A percentile compares a stretch with the other conserved stretches of the same genome.
phyloP scores from a whole-genome alignment of 53 echinoderm and acorn worm species.

The Hippasteria phrygiana region DNA sequence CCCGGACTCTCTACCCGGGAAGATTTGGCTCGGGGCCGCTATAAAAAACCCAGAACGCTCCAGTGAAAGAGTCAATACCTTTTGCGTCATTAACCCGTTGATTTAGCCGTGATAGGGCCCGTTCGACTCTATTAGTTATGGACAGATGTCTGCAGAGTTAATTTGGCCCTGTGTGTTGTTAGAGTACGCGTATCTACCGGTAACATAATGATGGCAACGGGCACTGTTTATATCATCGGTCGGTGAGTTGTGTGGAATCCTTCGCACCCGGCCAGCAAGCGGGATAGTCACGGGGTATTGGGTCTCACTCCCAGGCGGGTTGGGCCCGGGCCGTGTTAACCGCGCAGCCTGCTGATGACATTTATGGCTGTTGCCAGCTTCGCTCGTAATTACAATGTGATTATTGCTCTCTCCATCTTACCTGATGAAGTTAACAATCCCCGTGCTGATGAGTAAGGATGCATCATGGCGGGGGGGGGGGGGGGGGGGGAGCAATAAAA shows the following conservation, averaged over 20 bases:
- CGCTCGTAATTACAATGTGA: constrained; percentile 38
- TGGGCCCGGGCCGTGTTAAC: constrained; percentile 24
- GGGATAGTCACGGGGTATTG: constrained; percentile 49
- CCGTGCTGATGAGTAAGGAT: constrained; percentile 15
- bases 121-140: constrained; percentile 66
- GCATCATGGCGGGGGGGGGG: constrained; percentile 13
- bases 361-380: constrained; percentile 47
- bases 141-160: constrained; percentile 65
- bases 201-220: background rate
- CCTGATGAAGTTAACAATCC: constrained; percentile 67
- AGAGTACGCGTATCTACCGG: background rate
- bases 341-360: constrained; percentile 37
- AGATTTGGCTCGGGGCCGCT: background rate
- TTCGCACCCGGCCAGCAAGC: background rate
- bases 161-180: constrained; percentile 24
- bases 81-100: constrained; percentile 63
- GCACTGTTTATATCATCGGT: constrained; percentile 19
- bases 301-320: constrained; percentile 47
- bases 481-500: too few relatives aligned
- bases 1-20: background rate
- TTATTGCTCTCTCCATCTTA: constrained; percentile 31
- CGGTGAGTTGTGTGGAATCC: background rate
- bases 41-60: constrained; percentile 34
- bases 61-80: constrained; percentile 67
- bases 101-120: constrained; percentile 72